Percentiles rank a stretch among this genome's conserved stretches.
phyloP scores from a whole-genome alignment of 2,888 invertebrate genomes.

The Amiota communis region DNA sequence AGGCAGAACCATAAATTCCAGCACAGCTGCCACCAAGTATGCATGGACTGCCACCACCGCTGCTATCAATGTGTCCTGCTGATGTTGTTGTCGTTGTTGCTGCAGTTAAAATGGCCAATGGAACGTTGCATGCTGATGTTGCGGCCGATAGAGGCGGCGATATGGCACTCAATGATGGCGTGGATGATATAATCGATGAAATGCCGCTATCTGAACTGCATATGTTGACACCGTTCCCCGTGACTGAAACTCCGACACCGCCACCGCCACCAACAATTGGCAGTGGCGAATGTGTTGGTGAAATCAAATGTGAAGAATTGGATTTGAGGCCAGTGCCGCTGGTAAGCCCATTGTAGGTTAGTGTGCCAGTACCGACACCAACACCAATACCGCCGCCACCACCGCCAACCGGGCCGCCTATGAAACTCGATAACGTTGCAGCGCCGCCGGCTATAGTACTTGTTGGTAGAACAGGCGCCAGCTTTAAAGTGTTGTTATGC shows the following conservation, averaged over 20 bases:
- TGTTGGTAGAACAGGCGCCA: constrained; percentile 72
- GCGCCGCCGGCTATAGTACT: constrained; percentile 67
- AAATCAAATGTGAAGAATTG: constrained; percentile 57
- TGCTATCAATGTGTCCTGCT: constrained; percentile 17
- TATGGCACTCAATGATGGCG: constrained; percentile 63
- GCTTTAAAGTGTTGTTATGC: constrained; percentile 52
- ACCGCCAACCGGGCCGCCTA: constrained; percentile 20
- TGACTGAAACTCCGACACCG: constrained; percentile 28
- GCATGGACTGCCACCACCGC: constrained; percentile 37
- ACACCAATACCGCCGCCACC: constrained; percentile 22
- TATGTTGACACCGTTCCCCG: constrained; percentile 48
- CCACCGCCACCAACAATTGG: constrained; percentile 41
- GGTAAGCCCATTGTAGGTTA: constrained; percentile 41
- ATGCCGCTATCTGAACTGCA: constrained; percentile 69
- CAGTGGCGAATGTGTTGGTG: constrained; percentile 57
- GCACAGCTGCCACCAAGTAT: constrained; percentile 51
- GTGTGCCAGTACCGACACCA: constrained; percentile 39
- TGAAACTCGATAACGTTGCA: constrained; percentile 47
- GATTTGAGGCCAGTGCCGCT: constrained; percentile 41
- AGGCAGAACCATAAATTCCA: no score
- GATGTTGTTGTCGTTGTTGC: constrained; percentile 48
- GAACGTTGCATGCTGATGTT: constrained; percentile 46
- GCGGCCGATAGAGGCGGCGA: constrained; percentile 63
- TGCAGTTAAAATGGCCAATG: constrained; percentile 22
- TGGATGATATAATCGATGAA: constrained; percentile 56